A percentile compares a stretch with the other conserved stretches of the same genome.
phyloP scores from a whole-genome alignment of 2,797 vertebrate genomes.

The Cyclopterus lumpus region DNA sequence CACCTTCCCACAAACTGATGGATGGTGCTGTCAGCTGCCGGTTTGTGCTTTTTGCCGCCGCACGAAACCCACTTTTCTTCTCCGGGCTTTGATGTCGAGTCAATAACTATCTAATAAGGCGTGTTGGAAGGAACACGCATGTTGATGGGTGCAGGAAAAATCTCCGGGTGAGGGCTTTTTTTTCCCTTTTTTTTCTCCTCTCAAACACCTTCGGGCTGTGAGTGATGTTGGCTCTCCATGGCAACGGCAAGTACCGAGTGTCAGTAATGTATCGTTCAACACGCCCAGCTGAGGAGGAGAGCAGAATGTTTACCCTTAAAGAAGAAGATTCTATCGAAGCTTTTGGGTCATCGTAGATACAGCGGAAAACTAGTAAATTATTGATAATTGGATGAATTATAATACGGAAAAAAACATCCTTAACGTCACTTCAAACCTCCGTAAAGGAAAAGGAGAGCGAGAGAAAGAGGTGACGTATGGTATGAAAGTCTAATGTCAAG shows the following conservation, averaged over 20 bases:
- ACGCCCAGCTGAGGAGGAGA: background rate
- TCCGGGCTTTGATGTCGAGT: constrained; percentile 45
- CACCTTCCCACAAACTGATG: background rate
- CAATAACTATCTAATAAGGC: constrained; percentile 55
- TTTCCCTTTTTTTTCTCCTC: background rate
- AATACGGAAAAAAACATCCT: background rate
- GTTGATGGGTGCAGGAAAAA: constrained; percentile 38
- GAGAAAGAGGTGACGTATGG: constrained; percentile 26
- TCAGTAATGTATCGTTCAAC: constrained; percentile 42
- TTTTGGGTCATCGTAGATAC: background rate
- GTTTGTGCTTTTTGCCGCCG: constrained; percentile 2
- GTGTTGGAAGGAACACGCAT: constrained; percentile 31
- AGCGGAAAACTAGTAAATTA: background rate
- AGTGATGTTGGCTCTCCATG: constrained; percentile 58
- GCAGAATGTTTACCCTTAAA: constrained; percentile 20
- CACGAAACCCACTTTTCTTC: constrained; percentile 15
- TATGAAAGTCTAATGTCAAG: constrained; percentile 44
- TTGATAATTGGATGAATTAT: constrained; percentile 14
- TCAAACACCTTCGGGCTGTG: constrained; percentile 41
- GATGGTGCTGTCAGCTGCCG: constrained; percentile 28
- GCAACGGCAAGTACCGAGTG: constrained; percentile 45
- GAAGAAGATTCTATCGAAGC: background rate
- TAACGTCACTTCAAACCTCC: constrained; percentile 9
- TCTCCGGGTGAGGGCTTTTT: constrained; percentile 13
- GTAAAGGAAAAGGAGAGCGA: constrained; percentile 8